A percentile compares a stretch with the other conserved stretches of the same genome.
These are phyloP conservation scores for Brenthis hecate DNA, from an alignment of 2,888 invertebrate genomes.

Conservation along the genomic window DNA sequence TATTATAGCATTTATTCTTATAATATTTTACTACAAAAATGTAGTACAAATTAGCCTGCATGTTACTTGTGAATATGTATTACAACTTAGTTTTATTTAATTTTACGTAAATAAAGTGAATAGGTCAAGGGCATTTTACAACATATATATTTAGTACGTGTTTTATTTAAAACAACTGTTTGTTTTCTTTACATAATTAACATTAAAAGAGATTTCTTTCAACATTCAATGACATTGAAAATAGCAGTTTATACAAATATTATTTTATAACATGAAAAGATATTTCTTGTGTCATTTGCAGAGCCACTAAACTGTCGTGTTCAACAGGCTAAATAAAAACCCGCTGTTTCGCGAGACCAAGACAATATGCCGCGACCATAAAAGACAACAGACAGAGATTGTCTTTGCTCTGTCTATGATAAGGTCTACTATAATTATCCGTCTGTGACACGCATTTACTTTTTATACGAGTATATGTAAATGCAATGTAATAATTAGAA, in stretches of 20 bases:
- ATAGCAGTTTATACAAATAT: slow-evolving; percentile 42
- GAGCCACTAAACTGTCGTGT: slow-evolving; percentile 31
- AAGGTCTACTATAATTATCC: slow-evolving; percentile 27
- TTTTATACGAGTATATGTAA: not conserved
- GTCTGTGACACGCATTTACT: slow-evolving; percentile 14
- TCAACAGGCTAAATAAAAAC: slow-evolving; percentile 38
- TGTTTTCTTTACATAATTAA: not conserved
- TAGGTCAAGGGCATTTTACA: no score
- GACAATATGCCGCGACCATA: slow-evolving; percentile 34
- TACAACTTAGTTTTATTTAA: no score
- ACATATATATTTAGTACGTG: no score
- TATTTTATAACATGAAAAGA: slow-evolving; percentile 32
- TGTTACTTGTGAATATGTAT: no score
- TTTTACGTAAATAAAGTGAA: no score
- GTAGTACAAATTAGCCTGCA: no score
- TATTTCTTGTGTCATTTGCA: slow-evolving; percentile 32
- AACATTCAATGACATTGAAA: slow-evolving; percentile 21
- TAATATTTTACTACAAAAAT: no score
- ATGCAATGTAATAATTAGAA: not conserved
- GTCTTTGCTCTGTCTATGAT: slow-evolving; percentile 23
- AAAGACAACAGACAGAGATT: slow-evolving; percentile 25
- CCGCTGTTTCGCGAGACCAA: slow-evolving; percentile 25
- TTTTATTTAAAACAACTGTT: no score
- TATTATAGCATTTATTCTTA: no score
- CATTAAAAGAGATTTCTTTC: slow-evolving; percentile 1